Evolutionary conservation across 2,113 vertebrate species (phyloP), one percentile per base, ranked within the genome.

Genomic region (Anser cygnoides): DNA sequence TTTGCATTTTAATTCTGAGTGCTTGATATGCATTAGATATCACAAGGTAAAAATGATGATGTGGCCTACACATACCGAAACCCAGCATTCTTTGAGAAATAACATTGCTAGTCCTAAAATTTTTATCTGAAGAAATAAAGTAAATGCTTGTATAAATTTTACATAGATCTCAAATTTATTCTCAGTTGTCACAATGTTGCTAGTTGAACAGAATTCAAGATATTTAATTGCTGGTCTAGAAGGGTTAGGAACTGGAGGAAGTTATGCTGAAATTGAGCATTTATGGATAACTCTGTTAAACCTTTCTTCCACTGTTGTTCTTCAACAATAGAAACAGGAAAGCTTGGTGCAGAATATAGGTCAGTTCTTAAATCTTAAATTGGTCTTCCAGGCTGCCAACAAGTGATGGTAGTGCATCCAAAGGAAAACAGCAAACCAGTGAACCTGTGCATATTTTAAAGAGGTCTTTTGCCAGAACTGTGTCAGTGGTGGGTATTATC

Each of bases 361-460:
- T 95, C 6, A 35, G 7, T 78, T 87, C 26, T 72, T 37, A 49
- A 92, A 80, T 90, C 26, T 68, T 37, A 49, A 92, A 80, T 90
- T 95, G 41, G 95, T 43, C 83, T 96, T 96, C 46, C 85, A 99
- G 99, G 96, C 98, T 99, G 87, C 99, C 99, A 63, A 99, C 99
- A 49, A 99, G 99, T 96, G 99, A 99, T 95, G 99, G 99, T 80
- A 99, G 99, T 89, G 98, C 99, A 31, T 98, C 99, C 17, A 99
- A 99, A 98, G 99, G 99, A 65, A 99, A 99, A 83, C 99, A 99
- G 96, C 99, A 99, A 97, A 99, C 98, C 55, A 99, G 98, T 86
- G 99, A 99, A 90, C 99, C 99, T 5, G 99, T 99, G 25, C 99
- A 99, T 90, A 99, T 99, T 96, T 98, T 99, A 50, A 99, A 99